phyloP scores from a whole-genome alignment of 2,797 vertebrate genomes.

The Brachyalestes nurse region DNA sequence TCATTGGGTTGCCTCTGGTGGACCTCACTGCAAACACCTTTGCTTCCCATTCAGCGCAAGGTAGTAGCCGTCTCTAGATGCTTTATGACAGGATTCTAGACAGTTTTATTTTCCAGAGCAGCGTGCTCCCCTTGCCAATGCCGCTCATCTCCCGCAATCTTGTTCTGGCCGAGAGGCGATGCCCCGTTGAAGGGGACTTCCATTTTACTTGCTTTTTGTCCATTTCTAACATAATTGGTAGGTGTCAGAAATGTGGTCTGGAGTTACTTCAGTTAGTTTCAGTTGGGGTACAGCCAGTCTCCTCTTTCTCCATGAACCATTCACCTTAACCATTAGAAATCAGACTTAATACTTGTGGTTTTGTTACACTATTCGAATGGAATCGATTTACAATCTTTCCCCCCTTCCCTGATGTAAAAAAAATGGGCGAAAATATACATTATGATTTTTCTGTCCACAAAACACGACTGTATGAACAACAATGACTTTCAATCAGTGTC shows the following conservation, averaged over 20 bases:
- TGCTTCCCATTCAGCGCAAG: conserved; percentile 34
- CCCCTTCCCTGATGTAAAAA: neutral
- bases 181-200: conserved; percentile 9
- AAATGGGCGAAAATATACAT: neutral
- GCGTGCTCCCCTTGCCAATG: conserved; percentile 1
- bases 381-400: neutral
- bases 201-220: neutral
- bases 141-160: neutral
- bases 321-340: neutral
- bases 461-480: too few relatives aligned
- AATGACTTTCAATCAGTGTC: too few relatives aligned
- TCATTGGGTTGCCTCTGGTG: conserved; percentile 63
- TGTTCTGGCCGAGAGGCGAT: neutral
- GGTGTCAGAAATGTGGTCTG: neutral
- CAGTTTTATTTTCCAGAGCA: conserved; percentile 41
- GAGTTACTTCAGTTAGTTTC: neutral
- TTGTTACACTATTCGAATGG: neutral
- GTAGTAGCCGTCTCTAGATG: conserved; percentile 59
- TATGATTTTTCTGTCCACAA: too few relatives aligned
- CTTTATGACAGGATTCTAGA: conserved; percentile 56
- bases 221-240: neutral
- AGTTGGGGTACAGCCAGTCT: neutral
- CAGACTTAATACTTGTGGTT: neutral
- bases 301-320: neutral
- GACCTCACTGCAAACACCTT: conserved; percentile 41